Evolutionary conservation across 2,797 vertebrate species (phyloP), one percentile per base, ranked within the genome.

Genomic region (Manis javanica): DNA sequence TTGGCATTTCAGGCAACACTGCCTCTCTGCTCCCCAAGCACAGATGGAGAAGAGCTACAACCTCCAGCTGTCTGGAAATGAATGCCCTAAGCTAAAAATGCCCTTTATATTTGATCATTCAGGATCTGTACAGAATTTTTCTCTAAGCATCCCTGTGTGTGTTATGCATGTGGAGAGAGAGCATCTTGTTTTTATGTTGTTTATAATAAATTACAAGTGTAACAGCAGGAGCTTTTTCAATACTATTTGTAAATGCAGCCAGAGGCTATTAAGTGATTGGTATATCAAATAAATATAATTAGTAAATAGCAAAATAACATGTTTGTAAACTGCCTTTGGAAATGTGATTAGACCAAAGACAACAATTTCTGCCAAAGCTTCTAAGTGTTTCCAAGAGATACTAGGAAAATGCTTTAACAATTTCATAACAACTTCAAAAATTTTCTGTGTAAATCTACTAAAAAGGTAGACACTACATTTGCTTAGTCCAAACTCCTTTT

Each of bases 231-330:
- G 96, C 49, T 87, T 98, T 97, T 96, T 96, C 97, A 97, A 94
- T 94, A 96, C 91, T 96, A 92, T 97, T 97, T 97, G 96, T 96
- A 97, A 98, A 97, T 96, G 93, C 96, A 97, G 87, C 97, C 94
- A 97, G 97, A 97, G 97, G 97, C 97, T 96, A 97, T 98, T 97
- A 97, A 98, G 90, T 96, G 97, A 97, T 98, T 97, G 97, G 97
- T 97, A 93, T 97, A 97, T 97, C 93, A 97, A 96, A 96, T 97
- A 97, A 98, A 97, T 97, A 97, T 97, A 98, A 98, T 98, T 98
- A 98, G 96, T 95, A 97, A 98, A 97, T 96, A 97, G 97, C 93
- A 97, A 97, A 97, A 98, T 97, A 97, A 88, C 97, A 96, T 94
- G 96, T 97, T 97, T 96, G 94, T 96, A 97, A 97, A 97, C 90